These are phyloP conservation scores for Eumeta japonica DNA, from an alignment of 1,140 invertebrate genomes.

Conservation along the genomic window DNA sequence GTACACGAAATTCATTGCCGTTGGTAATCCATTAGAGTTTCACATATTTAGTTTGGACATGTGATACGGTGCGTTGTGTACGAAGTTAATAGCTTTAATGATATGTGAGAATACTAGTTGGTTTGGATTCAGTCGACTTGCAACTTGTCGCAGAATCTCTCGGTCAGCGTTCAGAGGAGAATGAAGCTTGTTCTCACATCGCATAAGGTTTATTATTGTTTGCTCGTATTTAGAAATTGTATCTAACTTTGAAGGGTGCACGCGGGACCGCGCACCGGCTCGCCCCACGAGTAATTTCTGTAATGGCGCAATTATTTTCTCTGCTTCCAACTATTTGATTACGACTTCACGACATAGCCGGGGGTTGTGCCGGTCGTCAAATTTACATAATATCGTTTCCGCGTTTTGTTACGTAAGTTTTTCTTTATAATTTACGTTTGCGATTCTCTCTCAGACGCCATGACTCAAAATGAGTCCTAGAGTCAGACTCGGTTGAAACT, in stretches of 20 bases:
- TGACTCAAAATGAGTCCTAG: not conserved
- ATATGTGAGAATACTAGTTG: too few relatives aligned
- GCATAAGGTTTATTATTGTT: conserved; percentile 6
- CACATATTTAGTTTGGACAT: too few relatives aligned
- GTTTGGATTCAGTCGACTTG: too few relatives aligned
- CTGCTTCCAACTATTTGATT: too few relatives aligned
- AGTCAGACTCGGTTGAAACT: too few relatives aligned
- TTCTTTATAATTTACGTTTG: not conserved
- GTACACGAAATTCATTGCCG: too few relatives aligned
- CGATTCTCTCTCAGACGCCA: not conserved
- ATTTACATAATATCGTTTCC: conserved; percentile 20
- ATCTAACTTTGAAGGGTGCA: conserved; percentile 14
- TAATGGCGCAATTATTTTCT: conserved; percentile 38
- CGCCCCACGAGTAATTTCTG: conserved; percentile 22
- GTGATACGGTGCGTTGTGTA: too few relatives aligned
- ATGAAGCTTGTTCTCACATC: too few relatives aligned
- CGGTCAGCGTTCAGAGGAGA: not conserved
- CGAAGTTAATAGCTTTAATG: too few relatives aligned
- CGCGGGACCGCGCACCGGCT: conserved; percentile 5
- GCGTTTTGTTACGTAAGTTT: conserved; percentile 1
- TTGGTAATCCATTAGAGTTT: too few relatives aligned
- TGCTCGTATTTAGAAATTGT: conserved; percentile 6
- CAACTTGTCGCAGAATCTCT: not conserved
- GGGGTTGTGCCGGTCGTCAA: conserved; percentile 16
- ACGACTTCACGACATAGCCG: conserved; percentile 23